phyloP scores from a whole-genome alignment of 2,888 invertebrate genomes.

The Pollenia angustigena region DNA sequence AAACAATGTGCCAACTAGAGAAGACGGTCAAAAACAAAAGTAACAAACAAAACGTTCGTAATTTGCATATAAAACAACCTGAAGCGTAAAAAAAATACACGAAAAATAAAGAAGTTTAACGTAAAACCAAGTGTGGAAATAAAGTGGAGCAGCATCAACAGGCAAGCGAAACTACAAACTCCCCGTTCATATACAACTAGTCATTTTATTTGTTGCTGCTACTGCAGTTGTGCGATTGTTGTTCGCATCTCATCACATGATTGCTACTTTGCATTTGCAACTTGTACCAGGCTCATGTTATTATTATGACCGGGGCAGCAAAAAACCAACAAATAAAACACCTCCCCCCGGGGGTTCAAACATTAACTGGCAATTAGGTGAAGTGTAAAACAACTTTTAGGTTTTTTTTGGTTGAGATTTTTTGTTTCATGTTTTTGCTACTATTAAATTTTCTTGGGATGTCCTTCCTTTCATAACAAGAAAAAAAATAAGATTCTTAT shows the following conservation, averaged over 20 bases:
- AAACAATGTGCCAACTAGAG: constrained; percentile 67
- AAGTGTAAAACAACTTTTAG: constrained; percentile 81
- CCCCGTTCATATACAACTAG: constrained; percentile 22
- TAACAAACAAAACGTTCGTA: constrained; percentile 58
- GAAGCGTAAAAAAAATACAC: constrained; percentile 55
- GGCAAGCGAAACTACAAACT: constrained; percentile 38
- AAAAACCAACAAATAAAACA: constrained; percentile 69
- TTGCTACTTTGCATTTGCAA: constrained; percentile 72
- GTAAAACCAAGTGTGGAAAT: constrained; percentile 67
- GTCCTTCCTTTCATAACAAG: constrained; percentile 61
- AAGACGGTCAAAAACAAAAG: constrained; percentile 52
- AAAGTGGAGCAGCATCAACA: constrained; percentile 70
- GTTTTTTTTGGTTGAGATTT: constrained; percentile 21
- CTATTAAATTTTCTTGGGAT: constrained; percentile 64
- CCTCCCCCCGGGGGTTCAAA: constrained; percentile 80
- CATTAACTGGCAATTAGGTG: constrained; percentile 84
- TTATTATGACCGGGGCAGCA: constrained; percentile 54
- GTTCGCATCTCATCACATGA: constrained; percentile 66
- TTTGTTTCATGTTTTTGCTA: constrained; percentile 52
- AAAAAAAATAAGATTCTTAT: constrained; percentile 40
- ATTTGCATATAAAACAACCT: constrained; percentile 76
- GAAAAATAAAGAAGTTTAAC: constrained; percentile 14
- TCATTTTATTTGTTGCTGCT: constrained; percentile 44
- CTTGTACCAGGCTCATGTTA: constrained; percentile 61
- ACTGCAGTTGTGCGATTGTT: constrained; percentile 31